Conservation (phyloP, 2,888 invertebrate species). For the Pyrrhia umbra region DNA sequence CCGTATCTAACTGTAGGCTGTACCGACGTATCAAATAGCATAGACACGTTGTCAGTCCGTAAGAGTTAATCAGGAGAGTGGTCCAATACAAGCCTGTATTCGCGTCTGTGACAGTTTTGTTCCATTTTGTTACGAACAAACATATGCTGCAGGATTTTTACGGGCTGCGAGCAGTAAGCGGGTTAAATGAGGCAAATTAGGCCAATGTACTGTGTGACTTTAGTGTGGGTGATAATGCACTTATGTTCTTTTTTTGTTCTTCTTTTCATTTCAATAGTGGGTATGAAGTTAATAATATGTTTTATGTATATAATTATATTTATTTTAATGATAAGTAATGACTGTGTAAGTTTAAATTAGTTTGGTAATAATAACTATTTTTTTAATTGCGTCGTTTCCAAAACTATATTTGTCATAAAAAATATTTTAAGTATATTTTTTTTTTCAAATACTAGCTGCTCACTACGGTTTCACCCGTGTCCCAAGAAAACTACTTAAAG, state of each 20-base stretch:
- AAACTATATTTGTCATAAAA: no score
- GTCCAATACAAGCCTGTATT: constrained; percentile 36
- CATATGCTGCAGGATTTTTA: constrained; percentile 29
- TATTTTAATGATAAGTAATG: no score
- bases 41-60: constrained; percentile 17
- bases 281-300: background rate
- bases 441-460: no score
- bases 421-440: no score
- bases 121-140: constrained; percentile 39
- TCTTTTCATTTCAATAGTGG: background rate
- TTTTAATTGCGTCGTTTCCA: no score
- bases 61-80: constrained; percentile 56
- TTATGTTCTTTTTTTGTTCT: background rate
- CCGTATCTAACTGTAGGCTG: background rate
- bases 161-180: constrained; percentile 21
- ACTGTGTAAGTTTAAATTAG: no score
- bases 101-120: constrained; percentile 45
- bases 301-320: background rate
- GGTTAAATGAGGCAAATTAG: constrained; percentile 40
- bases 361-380: no score
- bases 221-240: background rate
- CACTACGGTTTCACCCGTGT: no score
- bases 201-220: constrained; percentile 16
- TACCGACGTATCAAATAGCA: background rate
- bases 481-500: no score